Conservation (phyloP, 1,140 invertebrate species). For the Leptinotarsa texana region DNA sequence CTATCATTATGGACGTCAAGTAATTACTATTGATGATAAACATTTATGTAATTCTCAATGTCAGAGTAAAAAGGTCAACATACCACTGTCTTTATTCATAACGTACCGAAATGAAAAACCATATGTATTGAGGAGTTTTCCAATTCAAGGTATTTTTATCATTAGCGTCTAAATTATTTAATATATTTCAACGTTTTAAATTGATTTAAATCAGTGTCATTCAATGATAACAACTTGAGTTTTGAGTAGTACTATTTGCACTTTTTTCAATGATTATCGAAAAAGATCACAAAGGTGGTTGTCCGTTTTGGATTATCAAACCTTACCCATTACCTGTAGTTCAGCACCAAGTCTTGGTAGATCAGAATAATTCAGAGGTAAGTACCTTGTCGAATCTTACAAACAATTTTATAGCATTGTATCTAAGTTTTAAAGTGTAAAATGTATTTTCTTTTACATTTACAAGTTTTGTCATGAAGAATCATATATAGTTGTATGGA, state of each 20-base stretch:
- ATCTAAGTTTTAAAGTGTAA: too few species aligned
- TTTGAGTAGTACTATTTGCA: slow-evolving; percentile 5
- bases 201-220: not conserved
- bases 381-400: not conserved
- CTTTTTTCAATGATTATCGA: slow-evolving; percentile 23
- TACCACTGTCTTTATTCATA: slow-evolving; percentile 8
- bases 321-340: slow-evolving; percentile 7
- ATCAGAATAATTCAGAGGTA: not conserved
- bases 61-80: slow-evolving; percentile 26
- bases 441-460: too few species aligned
- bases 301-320: slow-evolving; percentile 26
- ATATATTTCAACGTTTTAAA: not conserved
- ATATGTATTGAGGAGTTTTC: not conserved
- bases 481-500: too few species aligned
- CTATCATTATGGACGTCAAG: slow-evolving; percentile 11
- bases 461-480: too few species aligned
- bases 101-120: not conserved
- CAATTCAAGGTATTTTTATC: not conserved
- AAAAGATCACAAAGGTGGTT: slow-evolving; percentile 19
- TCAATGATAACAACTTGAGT: not conserved
- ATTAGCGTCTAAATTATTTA: not conserved
- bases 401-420: too few species aligned
- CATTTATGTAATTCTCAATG: slow-evolving; percentile 26
- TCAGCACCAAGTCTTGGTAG: not conserved
- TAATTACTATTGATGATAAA: slow-evolving; percentile 27